These are phyloP conservation scores for Lates japonicus DNA, from an alignment of 2,797 vertebrate species.

Conservation along the genomic window DNA sequence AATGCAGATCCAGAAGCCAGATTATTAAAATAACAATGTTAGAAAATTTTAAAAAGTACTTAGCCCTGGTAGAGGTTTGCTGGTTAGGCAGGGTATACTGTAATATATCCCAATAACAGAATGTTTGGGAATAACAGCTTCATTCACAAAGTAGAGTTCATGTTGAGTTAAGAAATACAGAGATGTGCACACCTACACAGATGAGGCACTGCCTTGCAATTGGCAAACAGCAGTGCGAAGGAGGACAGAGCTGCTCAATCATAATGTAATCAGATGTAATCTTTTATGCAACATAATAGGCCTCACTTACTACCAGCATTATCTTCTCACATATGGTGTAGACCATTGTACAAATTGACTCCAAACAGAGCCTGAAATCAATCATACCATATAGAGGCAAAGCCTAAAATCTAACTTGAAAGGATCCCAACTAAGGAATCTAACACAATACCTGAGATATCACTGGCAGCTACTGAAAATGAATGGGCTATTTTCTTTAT, in stretches of 20 bases:
- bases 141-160: neutral
- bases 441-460: neutral
- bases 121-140: neutral
- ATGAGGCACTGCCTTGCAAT: neutral
- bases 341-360: conserved; percentile 16
- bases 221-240: conserved; percentile 10
- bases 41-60: neutral
- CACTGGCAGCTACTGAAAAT: neutral
- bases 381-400: neutral
- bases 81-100: neutral
- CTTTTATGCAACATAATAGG: conserved; percentile 24
- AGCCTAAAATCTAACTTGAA: neutral
- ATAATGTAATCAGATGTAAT: conserved; percentile 41
- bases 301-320: conserved; percentile 19
- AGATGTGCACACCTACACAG: neutral
- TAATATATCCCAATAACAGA: neutral
- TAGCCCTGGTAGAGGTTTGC: neutral
- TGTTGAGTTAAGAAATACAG: neutral
- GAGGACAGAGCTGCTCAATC: conserved; percentile 17
- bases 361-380: conserved; percentile 17
- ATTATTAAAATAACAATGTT: neutral
- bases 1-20: neutral
- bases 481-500: neutral
- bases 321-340: conserved; percentile 14
- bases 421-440: conserved; percentile 7